phyloP scores from a whole-genome alignment of 2,888 invertebrate species.

The Trichopoda pennipes region DNA sequence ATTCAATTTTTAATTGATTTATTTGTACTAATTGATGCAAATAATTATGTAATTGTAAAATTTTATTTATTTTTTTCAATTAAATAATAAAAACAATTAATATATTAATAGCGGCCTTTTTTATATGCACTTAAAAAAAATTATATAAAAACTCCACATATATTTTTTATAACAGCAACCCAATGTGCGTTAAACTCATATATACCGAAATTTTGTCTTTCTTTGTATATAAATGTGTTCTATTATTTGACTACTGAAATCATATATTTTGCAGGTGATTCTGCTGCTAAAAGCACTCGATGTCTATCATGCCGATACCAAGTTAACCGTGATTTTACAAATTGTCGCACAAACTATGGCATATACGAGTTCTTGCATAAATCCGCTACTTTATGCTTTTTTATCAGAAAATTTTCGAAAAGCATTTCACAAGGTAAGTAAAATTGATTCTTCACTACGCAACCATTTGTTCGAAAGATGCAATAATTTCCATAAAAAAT shows the following conservation, averaged over 20 bases:
- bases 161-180: not conserved
- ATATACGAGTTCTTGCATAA: conserved; percentile 96
- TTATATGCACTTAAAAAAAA: too few relatives aligned
- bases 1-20: too few relatives aligned
- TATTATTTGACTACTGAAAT: conserved; percentile 54
- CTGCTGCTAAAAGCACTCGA: conserved; percentile 88
- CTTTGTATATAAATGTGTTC: conserved; percentile 13
- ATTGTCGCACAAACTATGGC: conserved; percentile 90
- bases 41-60: too few relatives aligned
- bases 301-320: conserved; percentile 81
- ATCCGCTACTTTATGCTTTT: conserved; percentile 96
- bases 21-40: too few relatives aligned
- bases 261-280: conserved; percentile 85
- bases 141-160: too few relatives aligned
- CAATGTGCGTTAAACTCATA: conserved; percentile 22
- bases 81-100: too few relatives aligned
- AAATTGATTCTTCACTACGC: conserved; percentile 34
- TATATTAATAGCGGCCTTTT: too few relatives aligned
- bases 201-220: conserved; percentile 13
- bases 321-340: conserved; percentile 85
- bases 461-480: not conserved
- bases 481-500: not conserved
- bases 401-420: conserved; percentile 96
- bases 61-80: too few relatives aligned
- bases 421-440: conserved; percentile 87